These are phyloP conservation scores for Pollachius pollachius DNA, from an alignment of 2,113 vertebrate species.

Conservation along the genomic window DNA sequence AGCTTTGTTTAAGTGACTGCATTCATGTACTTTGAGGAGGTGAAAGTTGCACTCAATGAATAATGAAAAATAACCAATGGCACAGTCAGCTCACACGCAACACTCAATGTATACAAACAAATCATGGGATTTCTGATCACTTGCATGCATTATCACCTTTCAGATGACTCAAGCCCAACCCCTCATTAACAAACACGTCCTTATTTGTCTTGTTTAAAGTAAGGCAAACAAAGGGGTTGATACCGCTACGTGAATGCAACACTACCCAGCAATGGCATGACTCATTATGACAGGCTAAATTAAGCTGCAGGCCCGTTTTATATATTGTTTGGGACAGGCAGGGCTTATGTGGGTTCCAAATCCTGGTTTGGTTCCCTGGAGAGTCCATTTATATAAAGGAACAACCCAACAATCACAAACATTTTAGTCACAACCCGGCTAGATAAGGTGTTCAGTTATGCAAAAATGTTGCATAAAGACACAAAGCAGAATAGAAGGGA, in stretches of 20 bases:
- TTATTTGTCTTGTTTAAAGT: constrained; percentile 38
- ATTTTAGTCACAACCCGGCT: too few relatives aligned
- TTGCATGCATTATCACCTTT: not conserved
- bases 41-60: not conserved
- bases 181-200: constrained; percentile 19
- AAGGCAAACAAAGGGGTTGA: constrained; percentile 54
- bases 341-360: constrained; percentile 42
- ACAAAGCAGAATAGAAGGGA: too few relatives aligned
- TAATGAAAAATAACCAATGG: not conserved
- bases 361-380: constrained; percentile 10
- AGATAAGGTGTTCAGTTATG: too few relatives aligned
- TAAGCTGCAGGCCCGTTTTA: constrained; percentile 28
- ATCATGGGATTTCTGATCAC: too few relatives aligned
- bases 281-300: constrained; percentile 60
- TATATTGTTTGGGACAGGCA: too few relatives aligned
- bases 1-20: too few relatives aligned
- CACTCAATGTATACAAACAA: not conserved
- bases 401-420: too few relatives aligned
- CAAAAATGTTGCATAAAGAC: too few relatives aligned
- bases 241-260: constrained; percentile 58
- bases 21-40: too few relatives aligned
- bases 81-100: not conserved
- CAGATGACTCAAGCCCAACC: not conserved
- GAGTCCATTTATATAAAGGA: not conserved
- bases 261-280: constrained; percentile 42